Percentiles rank a stretch among this genome's conserved stretches.
Evolutionary conservation across 2,113 vertebrate genomes (phyloP).

Genomic region (Peromyscus polionotus): DNA sequence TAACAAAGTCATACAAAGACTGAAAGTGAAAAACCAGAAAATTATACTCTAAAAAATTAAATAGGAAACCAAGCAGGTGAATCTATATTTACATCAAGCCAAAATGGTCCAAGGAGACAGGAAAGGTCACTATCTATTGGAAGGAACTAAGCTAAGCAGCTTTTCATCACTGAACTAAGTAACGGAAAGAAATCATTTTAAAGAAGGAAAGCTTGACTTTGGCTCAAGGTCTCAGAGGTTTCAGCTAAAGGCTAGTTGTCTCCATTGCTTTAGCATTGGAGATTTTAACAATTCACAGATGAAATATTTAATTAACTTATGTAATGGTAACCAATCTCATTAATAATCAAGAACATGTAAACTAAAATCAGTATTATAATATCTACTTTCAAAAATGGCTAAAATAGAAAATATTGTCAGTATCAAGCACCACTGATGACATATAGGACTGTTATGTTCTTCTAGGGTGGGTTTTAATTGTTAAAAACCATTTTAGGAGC

Average conservation of each 20-base stretch:
- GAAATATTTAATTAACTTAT: not conserved
- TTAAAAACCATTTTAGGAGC: constrained; percentile 18
- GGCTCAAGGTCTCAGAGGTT: not conserved
- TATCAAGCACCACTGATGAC: not conserved
- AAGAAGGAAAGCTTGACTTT: not conserved
- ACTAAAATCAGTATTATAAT: not conserved
- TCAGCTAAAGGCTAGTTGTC: not conserved
- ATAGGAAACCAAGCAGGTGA: not conserved
- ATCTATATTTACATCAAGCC: not conserved
- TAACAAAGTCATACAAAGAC: not conserved
- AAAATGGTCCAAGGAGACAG: not conserved
- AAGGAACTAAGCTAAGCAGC: not conserved
- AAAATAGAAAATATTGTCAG: constrained; percentile 33
- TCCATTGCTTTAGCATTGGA: not conserved
- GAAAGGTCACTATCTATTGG: not conserved
- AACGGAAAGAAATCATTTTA: not conserved
- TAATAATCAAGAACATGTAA: constrained; percentile 24
- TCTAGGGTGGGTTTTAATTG: not conserved
- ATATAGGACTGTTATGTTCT: not conserved
- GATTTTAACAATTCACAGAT: constrained; percentile 37
- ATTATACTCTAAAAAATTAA: not conserved
- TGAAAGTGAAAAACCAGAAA: not conserved
- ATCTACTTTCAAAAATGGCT: not conserved
- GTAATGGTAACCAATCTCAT: not conserved
- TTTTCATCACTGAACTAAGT: not conserved